phyloP scores from a whole-genome alignment of 1,140 invertebrate species.

The Belonocnema kinseyi region DNA sequence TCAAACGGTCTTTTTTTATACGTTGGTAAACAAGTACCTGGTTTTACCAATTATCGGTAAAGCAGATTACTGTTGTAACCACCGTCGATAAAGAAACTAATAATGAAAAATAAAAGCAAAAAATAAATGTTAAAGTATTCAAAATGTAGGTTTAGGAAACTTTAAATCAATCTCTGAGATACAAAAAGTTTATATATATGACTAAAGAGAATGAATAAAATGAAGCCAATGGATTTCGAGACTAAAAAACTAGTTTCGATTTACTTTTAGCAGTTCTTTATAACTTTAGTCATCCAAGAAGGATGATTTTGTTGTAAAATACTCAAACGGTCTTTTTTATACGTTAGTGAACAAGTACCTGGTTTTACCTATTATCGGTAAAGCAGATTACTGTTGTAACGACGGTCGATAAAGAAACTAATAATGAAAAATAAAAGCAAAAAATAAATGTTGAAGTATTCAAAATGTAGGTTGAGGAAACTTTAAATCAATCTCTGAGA shows the following conservation, averaged over 20 bases:
- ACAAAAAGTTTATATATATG: background rate
- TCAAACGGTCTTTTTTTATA: background rate
- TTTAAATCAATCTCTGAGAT: background rate
- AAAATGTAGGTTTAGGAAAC: too few species aligned
- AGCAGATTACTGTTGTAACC: background rate
- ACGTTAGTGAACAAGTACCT: too few species aligned
- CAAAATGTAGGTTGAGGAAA: too few species aligned
- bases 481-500: background rate
- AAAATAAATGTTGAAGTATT: too few species aligned
- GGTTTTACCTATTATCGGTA: background rate
- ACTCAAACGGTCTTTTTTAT: background rate
- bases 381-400: background rate
- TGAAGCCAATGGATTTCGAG: background rate
- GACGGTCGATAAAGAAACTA: background rate
- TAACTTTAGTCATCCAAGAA: too few species aligned
- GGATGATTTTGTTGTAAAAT: background rate
- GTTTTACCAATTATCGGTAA: background rate
- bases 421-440: background rate
- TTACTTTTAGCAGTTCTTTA: background rate
- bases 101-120: background rate
- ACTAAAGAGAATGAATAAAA: background rate
- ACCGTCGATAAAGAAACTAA: background rate
- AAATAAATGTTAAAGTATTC: too few species aligned
- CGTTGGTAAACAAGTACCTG: too few species aligned
- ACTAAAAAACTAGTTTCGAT: slow-evolving; percentile 20